These are phyloP conservation scores for Drosophila picticornis DNA, from an alignment of 2,888 invertebrate species.

Conservation along the genomic window DNA sequence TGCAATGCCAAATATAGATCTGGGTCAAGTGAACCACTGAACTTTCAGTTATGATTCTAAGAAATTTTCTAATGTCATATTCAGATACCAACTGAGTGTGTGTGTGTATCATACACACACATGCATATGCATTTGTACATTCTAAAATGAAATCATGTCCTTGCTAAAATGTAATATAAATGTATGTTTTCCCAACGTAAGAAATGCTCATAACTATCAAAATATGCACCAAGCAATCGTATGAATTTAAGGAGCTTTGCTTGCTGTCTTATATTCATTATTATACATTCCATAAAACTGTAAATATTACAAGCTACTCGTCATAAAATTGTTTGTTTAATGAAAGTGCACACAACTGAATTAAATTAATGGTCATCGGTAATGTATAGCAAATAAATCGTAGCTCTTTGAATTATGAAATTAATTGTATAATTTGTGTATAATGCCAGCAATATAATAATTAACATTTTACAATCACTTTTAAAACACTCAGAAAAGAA, in stretches of 20 bases:
- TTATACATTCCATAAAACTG: not conserved
- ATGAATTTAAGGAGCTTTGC: not conserved
- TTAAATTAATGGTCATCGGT: not conserved
- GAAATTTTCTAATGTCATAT: conserved; percentile 25
- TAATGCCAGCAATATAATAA: not conserved
- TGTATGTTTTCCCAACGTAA: not conserved
- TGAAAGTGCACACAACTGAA: not conserved
- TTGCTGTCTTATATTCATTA: not conserved
- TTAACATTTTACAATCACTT: not conserved
- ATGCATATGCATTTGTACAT: not conserved
- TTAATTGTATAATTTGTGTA: not conserved
- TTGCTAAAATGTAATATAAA: not conserved
- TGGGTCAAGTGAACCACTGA: conserved; percentile 26
- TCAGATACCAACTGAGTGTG: not conserved
- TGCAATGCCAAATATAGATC: not conserved
- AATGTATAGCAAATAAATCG: not conserved
- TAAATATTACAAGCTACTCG: not conserved
- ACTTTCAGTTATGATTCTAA: conserved; percentile 32
- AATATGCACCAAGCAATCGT: too few relatives aligned
- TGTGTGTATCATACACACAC: too few relatives aligned
- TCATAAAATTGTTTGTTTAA: not conserved
- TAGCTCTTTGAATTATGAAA: not conserved
- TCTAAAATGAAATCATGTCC: not conserved
- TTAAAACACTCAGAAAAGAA: not conserved
- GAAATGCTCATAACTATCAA: not conserved